Conservation (phyloP, 2,888 invertebrate species). For the Drosophila quinaria region DNA sequence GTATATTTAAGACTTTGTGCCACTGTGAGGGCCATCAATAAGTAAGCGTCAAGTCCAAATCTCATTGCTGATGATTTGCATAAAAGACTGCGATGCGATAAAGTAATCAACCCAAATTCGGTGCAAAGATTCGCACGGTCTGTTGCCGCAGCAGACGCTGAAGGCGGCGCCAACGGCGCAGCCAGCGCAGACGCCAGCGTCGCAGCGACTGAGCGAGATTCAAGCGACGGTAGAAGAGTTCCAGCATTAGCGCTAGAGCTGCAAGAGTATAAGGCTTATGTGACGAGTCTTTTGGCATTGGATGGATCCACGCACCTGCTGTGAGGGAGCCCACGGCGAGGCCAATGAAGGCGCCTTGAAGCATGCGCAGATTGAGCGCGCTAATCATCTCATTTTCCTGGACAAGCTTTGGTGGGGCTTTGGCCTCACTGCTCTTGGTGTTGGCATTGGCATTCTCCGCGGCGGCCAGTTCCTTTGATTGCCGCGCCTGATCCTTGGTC, state of each 20-base stretch:
- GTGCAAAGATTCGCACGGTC: conserved; percentile 65
- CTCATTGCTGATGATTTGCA: conserved; percentile 46
- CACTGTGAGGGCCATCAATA: conserved; percentile 30
- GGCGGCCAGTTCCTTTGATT: conserved; percentile 52
- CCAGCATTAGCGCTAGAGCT: conserved; percentile 73
- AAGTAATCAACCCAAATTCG: conserved; percentile 60
- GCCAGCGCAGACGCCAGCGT: conserved; percentile 51
- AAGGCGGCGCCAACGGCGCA: conserved; percentile 56
- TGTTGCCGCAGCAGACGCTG: conserved; percentile 49
- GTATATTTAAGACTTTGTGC: neutral
- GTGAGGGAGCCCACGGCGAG: conserved; percentile 88
- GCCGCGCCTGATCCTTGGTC: conserved; percentile 72
- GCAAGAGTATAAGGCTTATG: neutral
- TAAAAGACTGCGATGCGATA: conserved; percentile 42
- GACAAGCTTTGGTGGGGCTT: conserved; percentile 32
- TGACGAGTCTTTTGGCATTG: neutral
- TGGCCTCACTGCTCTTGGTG: conserved; percentile 52
- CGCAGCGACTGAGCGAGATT: conserved; percentile 50
- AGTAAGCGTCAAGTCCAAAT: conserved; percentile 24
- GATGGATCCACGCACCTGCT: conserved; percentile 83
- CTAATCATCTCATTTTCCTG: conserved; percentile 85
- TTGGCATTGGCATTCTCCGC: conserved; percentile 64
- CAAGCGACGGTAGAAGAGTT: conserved; percentile 67
- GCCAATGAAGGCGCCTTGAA: conserved; percentile 91
- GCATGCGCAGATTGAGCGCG: conserved; percentile 90